Evolutionary conservation across 2,113 vertebrate genomes (phyloP), one percentile per base, ranked within the genome.

Genomic region (Pardalotus punctatus): DNA sequence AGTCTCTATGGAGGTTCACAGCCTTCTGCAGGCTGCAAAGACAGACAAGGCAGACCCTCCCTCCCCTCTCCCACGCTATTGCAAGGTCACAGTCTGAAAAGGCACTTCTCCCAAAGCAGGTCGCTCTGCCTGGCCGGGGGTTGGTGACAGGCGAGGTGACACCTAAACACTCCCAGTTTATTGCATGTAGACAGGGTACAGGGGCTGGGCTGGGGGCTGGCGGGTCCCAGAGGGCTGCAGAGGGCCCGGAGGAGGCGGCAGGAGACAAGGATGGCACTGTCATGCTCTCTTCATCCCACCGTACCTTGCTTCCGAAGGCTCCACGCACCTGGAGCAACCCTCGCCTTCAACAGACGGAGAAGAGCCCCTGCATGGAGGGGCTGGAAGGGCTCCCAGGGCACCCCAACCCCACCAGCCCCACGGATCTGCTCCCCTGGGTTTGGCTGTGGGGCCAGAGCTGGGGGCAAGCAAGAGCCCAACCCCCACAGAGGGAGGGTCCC

Each of bases 101-200:
- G 96, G 96, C 96, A 97, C 96, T 97, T 97, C 93, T 96, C 95
- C 93, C 93, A 94, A 90, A 96, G 88, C 93, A 82, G 94, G 90
- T 65, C 3, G 1, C 81, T 95, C 92, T 94, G 95, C 94, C 82
- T 57, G 92, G 93, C 94, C 28, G 12, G 67, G 92, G 86, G 48
- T 62, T 0, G 64, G 84, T 88, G 94, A 80, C 85, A 80, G 78
- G 90, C 35, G 0, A 93, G 74, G 90, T 64, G 86, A 92, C 93
- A 62, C 94, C 94, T 78, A 15, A 92, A 73, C 82, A 36, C 94
- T 96, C 96, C 94, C 92, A 83, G 86, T 86, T 96, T 96, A 96
- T 97, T 96, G 96, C 96, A 90, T 92, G 92, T 83, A 88, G 72
- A 71, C 7, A 64, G 45, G 96, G 76, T 47, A 48, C 57, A 71